Evolutionary conservation across 2,113 vertebrate genomes (phyloP), one percentile per base, ranked within the genome.

Genomic region (Ibidorhyncha struthersii): DNA sequence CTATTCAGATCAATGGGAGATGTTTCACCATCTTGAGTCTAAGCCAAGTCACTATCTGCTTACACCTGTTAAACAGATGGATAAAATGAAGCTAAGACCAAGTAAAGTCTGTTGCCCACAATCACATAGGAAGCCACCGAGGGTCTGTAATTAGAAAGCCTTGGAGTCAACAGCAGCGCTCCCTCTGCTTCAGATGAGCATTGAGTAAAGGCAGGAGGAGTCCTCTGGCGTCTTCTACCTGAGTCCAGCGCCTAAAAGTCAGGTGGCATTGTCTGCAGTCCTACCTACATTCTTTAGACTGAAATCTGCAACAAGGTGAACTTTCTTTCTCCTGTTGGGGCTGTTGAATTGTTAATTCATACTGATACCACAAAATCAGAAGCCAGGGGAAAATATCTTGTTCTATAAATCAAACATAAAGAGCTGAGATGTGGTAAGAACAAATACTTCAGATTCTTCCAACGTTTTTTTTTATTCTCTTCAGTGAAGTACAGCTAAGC

Each of bases 1-100:
- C 83, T 91, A 26, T 92, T 92, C 83, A 82, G 83, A 91, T 91
- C 93, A 87, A 49, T 82, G 82, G 62, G 86, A 90, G 80, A 69
- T 55, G n/a, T 85, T 96, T 90, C 88, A 88, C 41, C 23, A 79
- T 47, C 78, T 56, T 87, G 73, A 95, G 70, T 36, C 66, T 45
- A 43, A 85, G 94, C 89, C 90, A 90, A 90, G 62, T 55, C 70
- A 36, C 55, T 91, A 0, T 82, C 70, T 94, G 47, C 81, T 94
- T 58, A 62, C 59, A 72, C 45, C 62, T 88, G 62, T 84, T 65
- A 82, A 91, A 65, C 71, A 77, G 83, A 87, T 71, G 77, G 81
- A 34, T 74, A 36, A 91, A 76, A 73, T 27, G 61, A 76, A 82
- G 74, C 25, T 38, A 53, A 82, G 49, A 85, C 21, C 25, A 82